These are phyloP conservation scores for Scalopus aquaticus DNA, from an alignment of 2,113 vertebrate species.

Conservation along the genomic window DNA sequence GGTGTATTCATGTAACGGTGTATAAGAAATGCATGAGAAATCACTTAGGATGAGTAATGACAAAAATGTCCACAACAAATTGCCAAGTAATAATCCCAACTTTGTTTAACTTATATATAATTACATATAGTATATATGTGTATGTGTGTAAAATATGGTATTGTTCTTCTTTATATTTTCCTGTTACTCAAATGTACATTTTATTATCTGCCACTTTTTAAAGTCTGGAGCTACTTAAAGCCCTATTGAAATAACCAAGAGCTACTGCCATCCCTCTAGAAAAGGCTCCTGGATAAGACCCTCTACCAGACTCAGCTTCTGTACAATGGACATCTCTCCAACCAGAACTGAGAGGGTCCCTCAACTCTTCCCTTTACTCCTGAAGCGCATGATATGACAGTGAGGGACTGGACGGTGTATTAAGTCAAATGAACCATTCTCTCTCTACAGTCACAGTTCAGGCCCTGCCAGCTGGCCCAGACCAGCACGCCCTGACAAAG, in stretches of 20 bases:
- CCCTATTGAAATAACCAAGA: not conserved
- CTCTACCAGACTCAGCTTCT: not conserved
- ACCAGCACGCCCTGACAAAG: not conserved
- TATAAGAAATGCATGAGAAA: not conserved
- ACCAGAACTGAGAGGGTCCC: not conserved
- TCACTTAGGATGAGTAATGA: not conserved
- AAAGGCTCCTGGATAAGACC: not conserved
- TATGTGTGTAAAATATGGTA: not conserved
- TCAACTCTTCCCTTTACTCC: not conserved
- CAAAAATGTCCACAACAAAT: not conserved
- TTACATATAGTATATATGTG: not conserved
- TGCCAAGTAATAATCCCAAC: not conserved
- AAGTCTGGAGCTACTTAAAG: not conserved
- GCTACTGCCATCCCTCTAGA: not conserved
- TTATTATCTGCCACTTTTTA: not conserved
- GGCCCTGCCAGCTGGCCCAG: not conserved
- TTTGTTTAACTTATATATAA: not conserved
- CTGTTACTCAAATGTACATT: not conserved
- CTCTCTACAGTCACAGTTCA: not conserved
- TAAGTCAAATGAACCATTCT: not conserved
- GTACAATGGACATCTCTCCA: not conserved
- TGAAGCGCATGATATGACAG: accelerated
- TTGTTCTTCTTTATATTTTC: not conserved
- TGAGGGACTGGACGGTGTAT: not conserved
- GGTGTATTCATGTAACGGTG: not conserved